Conservation (phyloP, 2,113 vertebrate species). For the Apteryx mantelli region DNA sequence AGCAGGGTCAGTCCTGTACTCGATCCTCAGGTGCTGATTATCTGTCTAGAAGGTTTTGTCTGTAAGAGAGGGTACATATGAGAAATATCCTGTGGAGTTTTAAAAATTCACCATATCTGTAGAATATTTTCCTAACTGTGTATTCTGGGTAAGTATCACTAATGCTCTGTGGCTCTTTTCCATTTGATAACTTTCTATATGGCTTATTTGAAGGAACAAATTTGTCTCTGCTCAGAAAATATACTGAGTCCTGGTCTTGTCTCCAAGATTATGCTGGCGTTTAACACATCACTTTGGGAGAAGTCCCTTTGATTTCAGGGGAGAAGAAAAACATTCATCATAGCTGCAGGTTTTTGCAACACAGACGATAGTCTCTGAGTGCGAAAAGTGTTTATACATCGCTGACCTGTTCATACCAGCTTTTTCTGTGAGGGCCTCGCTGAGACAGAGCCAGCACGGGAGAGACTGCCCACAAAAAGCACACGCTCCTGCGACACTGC, state of each 20-base stretch:
- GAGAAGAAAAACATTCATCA: neutral
- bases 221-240: neutral
- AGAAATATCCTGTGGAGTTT: conserved; percentile 24
- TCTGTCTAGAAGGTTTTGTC: conserved; percentile 43
- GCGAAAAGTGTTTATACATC: neutral
- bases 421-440: too few relatives aligned
- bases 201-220: neutral
- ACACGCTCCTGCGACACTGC: too few relatives aligned
- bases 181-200: neutral
- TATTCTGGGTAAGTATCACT: neutral
- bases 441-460: neutral
- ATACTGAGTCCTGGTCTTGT: neutral
- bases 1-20: neutral
- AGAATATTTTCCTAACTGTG: neutral
- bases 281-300: neutral
- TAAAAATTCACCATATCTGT: neutral
- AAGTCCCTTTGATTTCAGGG: neutral
- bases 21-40: conserved; percentile 19
- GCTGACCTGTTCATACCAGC: neutral
- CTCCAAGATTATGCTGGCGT: neutral
- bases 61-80: neutral
- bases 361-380: neutral
- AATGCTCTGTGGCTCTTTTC: neutral
- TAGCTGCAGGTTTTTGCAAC: neutral
- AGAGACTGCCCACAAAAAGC: neutral